phyloP scores from a whole-genome alignment of 2,888 invertebrate genomes.

The Drosophila quinaria region DNA sequence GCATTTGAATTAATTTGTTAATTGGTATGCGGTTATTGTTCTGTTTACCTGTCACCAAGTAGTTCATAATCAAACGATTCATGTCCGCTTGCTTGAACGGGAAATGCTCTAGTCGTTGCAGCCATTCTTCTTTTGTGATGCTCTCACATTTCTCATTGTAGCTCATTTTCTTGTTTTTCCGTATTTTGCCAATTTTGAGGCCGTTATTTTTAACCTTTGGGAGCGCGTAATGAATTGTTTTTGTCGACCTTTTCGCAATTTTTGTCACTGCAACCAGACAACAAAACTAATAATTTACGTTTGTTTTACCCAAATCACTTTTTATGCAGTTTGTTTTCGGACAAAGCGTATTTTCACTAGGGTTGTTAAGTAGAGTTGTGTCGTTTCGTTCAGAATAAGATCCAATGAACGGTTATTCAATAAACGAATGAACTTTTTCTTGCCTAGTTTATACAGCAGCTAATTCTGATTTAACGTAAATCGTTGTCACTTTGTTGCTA shows the following conservation, averaged over 20 bases:
- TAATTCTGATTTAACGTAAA: no score
- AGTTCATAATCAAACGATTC: conserved; percentile 99
- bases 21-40: background rate
- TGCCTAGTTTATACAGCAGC: no score
- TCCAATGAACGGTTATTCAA: background rate
- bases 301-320: conserved; percentile 15
- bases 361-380: background rate
- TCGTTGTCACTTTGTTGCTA: no score
- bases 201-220: conserved; percentile 67
- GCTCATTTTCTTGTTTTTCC: conserved; percentile 84
- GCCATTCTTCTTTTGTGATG: conserved; percentile 85
- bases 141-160: conserved; percentile 84
- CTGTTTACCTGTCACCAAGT: conserved; percentile 95
- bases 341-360: conserved; percentile 35
- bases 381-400: background rate
- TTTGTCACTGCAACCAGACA: background rate
- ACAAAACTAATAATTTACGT: conserved; percentile 6
- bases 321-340: conserved; percentile 37
- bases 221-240: conserved; percentile 27
- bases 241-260: background rate
- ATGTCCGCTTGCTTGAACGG: conserved; percentile 96
- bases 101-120: conserved; percentile 85
- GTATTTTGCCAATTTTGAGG: conserved; percentile 85
- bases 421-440: no score
- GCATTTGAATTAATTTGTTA: background rate